A percentile compares a stretch with the other conserved stretches of the same genome.
Evolutionary conservation across 2,888 invertebrate species (phyloP).

Genomic region (Nesidiocoris tenuis): DNA sequence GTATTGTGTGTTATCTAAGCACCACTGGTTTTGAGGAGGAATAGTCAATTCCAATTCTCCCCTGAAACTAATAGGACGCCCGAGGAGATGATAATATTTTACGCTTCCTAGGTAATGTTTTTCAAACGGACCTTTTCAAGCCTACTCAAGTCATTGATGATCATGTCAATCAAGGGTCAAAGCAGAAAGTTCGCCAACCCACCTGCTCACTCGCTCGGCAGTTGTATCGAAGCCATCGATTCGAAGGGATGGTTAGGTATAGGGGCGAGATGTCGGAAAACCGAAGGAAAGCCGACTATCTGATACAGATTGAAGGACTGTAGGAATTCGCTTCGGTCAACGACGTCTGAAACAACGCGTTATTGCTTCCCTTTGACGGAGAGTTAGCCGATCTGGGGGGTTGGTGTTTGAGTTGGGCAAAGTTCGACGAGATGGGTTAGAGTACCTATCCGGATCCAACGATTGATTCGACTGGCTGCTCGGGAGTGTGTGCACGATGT

Average conservation of each 20-base stretch:
- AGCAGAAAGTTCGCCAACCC: background rate
- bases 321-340: slow-evolving; percentile 29
- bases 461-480: too few relatives aligned
- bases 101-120: too few relatives aligned
- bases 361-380: slow-evolving; percentile 22
- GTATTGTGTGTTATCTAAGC: too few relatives aligned
- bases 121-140: too few relatives aligned
- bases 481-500: background rate
- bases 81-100: too few relatives aligned
- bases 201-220: background rate
- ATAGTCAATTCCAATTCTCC: too few relatives aligned
- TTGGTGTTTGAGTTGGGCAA: background rate
- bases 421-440: slow-evolving; percentile 19
- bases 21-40: too few relatives aligned
- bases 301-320: background rate
- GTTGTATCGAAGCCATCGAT: too few relatives aligned
- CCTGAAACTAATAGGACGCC: too few relatives aligned
- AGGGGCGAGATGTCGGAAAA: background rate
- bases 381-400: background rate
- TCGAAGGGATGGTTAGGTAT: background rate
- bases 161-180: background rate
- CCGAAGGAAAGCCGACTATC: background rate
- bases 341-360: slow-evolving; percentile 29
- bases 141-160: too few relatives aligned
- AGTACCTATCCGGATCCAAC: background rate